A percentile compares a stretch with the other conserved stretches of the same genome.
These are phyloP conservation scores for Danio albolineatus DNA, from an alignment of 2,797 vertebrate species.

Conservation along the genomic window DNA sequence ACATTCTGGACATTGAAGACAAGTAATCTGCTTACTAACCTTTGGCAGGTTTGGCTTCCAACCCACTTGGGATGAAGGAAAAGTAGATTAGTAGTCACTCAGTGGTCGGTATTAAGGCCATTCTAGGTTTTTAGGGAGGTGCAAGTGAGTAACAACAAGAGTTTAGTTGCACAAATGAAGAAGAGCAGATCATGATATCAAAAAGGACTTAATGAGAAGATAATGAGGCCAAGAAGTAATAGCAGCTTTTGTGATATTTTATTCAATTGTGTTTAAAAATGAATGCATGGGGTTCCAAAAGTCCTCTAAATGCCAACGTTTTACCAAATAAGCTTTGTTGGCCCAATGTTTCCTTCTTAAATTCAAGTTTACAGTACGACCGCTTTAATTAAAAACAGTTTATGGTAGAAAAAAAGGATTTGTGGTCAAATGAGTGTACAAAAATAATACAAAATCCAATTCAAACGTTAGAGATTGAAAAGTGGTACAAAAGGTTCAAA, in stretches of 20 bases:
- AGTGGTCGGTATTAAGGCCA: conserved; percentile 26
- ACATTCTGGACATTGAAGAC: conserved; percentile 4
- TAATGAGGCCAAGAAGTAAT: not conserved
- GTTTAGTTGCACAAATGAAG: not conserved
- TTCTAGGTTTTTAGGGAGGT: conserved; percentile 3
- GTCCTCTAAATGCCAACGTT: not conserved
- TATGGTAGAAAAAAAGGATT: conserved; percentile 10
- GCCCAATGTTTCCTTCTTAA: not conserved
- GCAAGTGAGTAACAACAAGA: not conserved
- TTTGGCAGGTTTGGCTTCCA: conserved; percentile 25
- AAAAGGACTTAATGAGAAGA: not conserved
- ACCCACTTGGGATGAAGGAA: conserved; percentile 27
- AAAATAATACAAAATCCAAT: conserved; percentile 13
- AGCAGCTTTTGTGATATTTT: conserved; percentile 31
- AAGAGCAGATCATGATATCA: not conserved
- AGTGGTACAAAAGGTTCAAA: not conserved
- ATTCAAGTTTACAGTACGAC: not conserved
- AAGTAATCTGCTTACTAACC: conserved; percentile 31
- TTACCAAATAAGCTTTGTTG: not conserved
- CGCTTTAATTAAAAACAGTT: not conserved
- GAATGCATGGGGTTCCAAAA: not conserved
- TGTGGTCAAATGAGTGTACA: conserved; percentile 28
- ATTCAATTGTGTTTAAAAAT: conserved; percentile 34
- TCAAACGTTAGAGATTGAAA: not conserved
- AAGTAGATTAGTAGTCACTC: conserved; percentile 35